phyloP scores from a whole-genome alignment of 1,140 invertebrate genomes.

The Drosophila kohkoa region DNA sequence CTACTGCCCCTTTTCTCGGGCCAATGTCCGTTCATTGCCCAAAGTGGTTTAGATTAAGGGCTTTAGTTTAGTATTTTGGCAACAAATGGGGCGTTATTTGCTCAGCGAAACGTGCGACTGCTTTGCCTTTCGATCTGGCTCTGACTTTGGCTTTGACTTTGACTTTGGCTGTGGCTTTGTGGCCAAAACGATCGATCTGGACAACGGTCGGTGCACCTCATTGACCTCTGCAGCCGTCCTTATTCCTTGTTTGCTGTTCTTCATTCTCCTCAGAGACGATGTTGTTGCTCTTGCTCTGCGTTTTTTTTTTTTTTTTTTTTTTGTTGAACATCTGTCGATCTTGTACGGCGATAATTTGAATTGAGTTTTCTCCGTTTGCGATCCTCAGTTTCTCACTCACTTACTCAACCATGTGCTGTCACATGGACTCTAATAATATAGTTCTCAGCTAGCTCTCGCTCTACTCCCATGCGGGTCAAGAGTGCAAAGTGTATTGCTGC shows the following conservation, averaged over 20 bases:
- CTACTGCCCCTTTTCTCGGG: background rate
- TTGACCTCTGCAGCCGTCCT: constrained; percentile 58
- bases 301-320: constrained; percentile 40
- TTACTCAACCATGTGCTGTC: background rate
- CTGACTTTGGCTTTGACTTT: constrained; percentile 28
- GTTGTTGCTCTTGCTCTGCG: constrained; percentile 47
- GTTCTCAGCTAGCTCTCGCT: constrained; percentile 28
- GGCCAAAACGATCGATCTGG: constrained; percentile 61
- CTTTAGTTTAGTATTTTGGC: constrained; percentile 67
- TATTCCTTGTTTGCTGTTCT: constrained; percentile 21
- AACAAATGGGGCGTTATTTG: constrained; percentile 77
- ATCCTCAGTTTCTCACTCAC: constrained; percentile 47
- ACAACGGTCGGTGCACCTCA: constrained; percentile 72
- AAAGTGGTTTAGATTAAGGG: constrained; percentile 83
- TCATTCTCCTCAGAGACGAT: constrained; percentile 15
- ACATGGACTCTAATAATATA: constrained; percentile 60
- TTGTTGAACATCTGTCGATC: constrained; percentile 80
- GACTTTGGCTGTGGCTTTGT: constrained; percentile 26
- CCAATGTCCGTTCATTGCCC: constrained; percentile 53
- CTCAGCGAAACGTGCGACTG: constrained; percentile 79
- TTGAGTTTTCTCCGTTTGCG: constrained; percentile 76
- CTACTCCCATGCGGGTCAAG: constrained; percentile 40
- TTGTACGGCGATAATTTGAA: constrained; percentile 82
- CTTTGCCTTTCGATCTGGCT: constrained; percentile 49
- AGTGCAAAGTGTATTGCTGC: constrained; percentile 1